Percentiles rank a stretch among this genome's conserved stretches.
Conservation (phyloP, 2,113 vertebrate genomes). For the Myotis yumanensis region DNA sequence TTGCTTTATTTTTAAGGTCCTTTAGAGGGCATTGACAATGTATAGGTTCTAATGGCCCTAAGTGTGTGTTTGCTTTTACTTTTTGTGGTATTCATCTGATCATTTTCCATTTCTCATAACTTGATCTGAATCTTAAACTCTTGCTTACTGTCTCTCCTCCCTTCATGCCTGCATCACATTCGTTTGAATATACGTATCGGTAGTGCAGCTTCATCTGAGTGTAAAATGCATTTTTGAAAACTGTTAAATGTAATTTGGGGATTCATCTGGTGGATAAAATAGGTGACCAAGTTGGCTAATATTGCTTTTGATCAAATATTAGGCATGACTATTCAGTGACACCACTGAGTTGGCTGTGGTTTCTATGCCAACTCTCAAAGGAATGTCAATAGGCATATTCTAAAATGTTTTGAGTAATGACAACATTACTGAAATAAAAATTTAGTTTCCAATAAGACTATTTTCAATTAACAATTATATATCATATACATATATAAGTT, state of each 20-base stretch:
- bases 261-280: constrained; percentile 35
- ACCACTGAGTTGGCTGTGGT: not conserved
- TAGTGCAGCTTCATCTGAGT: not conserved
- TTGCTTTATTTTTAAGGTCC: not conserved
- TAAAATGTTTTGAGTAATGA: constrained; percentile 12
- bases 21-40: not conserved
- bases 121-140: not conserved
- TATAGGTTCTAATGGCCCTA: not conserved
- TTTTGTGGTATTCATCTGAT: not conserved
- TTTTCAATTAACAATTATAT: not conserved
- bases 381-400: not conserved
- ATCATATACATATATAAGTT: not conserved
- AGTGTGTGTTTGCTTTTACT: not conserved
- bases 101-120: not conserved
- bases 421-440: not conserved
- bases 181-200: not conserved
- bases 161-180: not conserved
- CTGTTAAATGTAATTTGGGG: constrained; percentile 61
- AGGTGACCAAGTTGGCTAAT: constrained; percentile 51
- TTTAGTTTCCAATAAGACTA: not conserved
- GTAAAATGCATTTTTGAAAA: constrained; percentile 39
- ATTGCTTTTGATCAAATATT: constrained; percentile 57
- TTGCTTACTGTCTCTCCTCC: not conserved
- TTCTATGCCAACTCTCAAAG: constrained; percentile 7
- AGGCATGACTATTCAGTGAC: constrained; percentile 2